These are phyloP conservation scores for Aspidoscelis tigris DNA, from an alignment of 2,113 vertebrate species.

Conservation along the genomic window DNA sequence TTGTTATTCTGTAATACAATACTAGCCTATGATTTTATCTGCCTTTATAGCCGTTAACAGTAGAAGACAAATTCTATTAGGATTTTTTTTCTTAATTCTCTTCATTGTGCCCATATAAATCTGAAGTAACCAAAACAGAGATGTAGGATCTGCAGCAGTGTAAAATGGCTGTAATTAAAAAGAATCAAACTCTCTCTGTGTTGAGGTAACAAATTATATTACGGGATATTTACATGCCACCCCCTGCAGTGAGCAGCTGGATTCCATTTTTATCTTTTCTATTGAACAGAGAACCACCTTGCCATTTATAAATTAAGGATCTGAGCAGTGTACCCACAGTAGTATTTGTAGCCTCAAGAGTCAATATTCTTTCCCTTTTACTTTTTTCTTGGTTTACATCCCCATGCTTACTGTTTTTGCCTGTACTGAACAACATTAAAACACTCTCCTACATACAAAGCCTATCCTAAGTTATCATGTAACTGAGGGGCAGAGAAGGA, in stretches of 20 bases:
- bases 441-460: constrained; percentile 53
- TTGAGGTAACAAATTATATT: constrained; percentile 71
- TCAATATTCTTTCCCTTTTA: too few relatives aligned
- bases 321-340: constrained; percentile 34
- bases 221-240: constrained; percentile 72
- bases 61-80: constrained; percentile 59
- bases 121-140: constrained; percentile 39
- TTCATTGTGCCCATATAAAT: constrained; percentile 29
- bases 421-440: constrained; percentile 43
- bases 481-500: background rate
- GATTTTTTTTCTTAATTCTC: constrained; percentile 18
- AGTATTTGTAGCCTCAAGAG: constrained; percentile 8
- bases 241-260: constrained; percentile 70
- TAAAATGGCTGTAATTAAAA: constrained; percentile 60
- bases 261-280: constrained; percentile 70
- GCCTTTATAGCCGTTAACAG: constrained; percentile 54
- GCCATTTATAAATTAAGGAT: constrained; percentile 55
- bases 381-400: constrained; percentile 13
- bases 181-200: constrained; percentile 61
- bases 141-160: constrained; percentile 41
- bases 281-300: constrained; percentile 61
- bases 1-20: constrained; percentile 46
- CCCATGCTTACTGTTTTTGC: constrained; percentile 32
- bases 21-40: constrained; percentile 51
- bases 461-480: too few relatives aligned